These are phyloP conservation scores for Mercenaria mercenaria DNA, from an alignment of 1,140 invertebrate species.

Conservation along the genomic window DNA sequence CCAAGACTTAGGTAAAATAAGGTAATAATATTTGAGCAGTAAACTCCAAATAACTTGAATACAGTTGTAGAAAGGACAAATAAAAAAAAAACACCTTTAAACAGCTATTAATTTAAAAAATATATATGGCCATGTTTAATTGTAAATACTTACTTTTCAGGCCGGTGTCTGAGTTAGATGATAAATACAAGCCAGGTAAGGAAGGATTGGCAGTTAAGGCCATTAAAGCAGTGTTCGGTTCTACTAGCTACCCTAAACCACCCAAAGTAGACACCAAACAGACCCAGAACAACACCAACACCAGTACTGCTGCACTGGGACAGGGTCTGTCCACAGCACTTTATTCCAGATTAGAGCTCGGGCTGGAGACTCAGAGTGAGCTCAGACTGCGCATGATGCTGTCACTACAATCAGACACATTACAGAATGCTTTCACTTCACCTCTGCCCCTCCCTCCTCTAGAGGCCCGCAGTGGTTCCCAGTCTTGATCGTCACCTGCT, in stretches of 20 bases:
- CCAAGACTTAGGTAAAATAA: too few species aligned
- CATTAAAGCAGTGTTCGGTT: slow-evolving; percentile 40
- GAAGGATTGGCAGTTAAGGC: slow-evolving; percentile 29
- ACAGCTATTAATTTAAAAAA: too few species aligned
- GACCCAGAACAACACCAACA: background rate
- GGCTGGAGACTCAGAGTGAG: slow-evolving; percentile 91
- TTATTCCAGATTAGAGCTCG: slow-evolving; percentile 92
- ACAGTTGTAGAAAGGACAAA: too few species aligned
- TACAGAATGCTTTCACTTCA: slow-evolving; percentile 85
- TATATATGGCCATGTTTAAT: too few species aligned
- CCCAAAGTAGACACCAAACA: slow-evolving; percentile 32
- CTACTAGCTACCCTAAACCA: slow-evolving; percentile 30
- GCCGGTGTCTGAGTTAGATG: background rate
- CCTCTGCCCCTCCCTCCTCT: slow-evolving; percentile 75
- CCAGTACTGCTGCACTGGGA: slow-evolving; percentile 18
- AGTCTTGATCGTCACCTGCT: slow-evolving; percentile 66
- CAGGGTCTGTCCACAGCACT: slow-evolving; percentile 89
- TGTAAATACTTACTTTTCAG: background rate
- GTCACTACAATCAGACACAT: slow-evolving; percentile 87
- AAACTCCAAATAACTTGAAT: too few species aligned
- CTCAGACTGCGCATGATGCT: slow-evolving; percentile 88
- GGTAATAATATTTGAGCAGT: too few species aligned
- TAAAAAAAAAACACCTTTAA: too few species aligned
- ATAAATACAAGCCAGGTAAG: slow-evolving; percentile 24
- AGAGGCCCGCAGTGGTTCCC: slow-evolving; percentile 46